A percentile compares a stretch with the other conserved stretches of the same genome.
Conservation (phyloP, 2,113 vertebrate genomes). For the Mormyrus lacerda region DNA sequence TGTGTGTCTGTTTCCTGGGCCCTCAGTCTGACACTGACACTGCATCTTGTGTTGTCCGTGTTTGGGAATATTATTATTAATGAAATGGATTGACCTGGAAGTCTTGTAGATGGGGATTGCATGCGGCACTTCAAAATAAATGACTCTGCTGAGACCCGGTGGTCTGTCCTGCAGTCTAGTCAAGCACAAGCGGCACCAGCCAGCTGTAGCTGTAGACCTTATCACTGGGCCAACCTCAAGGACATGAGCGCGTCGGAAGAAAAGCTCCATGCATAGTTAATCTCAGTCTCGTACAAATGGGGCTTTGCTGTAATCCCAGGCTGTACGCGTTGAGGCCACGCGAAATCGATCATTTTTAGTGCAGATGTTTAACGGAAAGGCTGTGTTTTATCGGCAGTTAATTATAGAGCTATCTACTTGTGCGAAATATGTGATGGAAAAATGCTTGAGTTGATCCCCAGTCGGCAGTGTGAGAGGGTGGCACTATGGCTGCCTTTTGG, state of each 20-base stretch:
- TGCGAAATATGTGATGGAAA: background rate
- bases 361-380: background rate
- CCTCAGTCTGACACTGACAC: background rate
- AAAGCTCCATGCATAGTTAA: background rate
- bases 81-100: background rate
- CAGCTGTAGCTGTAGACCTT: background rate
- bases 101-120: background rate
- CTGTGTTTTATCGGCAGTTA: background rate
- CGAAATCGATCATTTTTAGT: background rate
- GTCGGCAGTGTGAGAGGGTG: background rate
- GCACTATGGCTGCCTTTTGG: background rate
- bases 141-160: background rate
- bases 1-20: background rate
- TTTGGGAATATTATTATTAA: conserved; percentile 3
- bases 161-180: background rate
- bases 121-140: background rate
- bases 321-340: background rate
- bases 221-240: background rate
- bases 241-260: background rate
- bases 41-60: background rate
- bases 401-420: background rate
- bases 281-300: background rate
- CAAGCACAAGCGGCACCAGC: background rate
- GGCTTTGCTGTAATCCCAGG: background rate
- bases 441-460: background rate